Evolutionary conservation across 1,140 invertebrate genomes (phyloP).

Genomic region (Leptopilina clavipes): DNA sequence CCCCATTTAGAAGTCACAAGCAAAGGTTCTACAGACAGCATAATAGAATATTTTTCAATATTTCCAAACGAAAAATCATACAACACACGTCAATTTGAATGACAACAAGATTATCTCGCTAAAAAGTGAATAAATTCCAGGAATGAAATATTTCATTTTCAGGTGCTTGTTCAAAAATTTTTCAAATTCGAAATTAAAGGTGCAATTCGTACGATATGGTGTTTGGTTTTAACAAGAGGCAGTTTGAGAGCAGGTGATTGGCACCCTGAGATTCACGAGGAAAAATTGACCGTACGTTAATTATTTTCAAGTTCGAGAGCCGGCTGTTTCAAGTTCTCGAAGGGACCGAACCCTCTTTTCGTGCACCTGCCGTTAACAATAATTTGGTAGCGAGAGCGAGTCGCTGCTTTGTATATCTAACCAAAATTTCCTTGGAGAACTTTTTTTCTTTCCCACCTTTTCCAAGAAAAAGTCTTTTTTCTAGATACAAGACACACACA

Average conservation of each 20-base stretch:
- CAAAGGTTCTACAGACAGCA: slow-evolving; percentile 35
- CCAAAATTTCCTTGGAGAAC: not conserved
- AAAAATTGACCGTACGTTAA: slow-evolving; percentile 7
- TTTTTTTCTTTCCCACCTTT: not conserved
- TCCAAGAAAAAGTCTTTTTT: not conserved
- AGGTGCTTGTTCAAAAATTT: no score
- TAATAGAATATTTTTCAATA: not conserved
- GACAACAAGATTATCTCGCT: not conserved
- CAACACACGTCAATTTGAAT: not conserved
- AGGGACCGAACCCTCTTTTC: not conserved
- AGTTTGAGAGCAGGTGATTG: slow-evolving; percentile 21
- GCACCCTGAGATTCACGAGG: not conserved
- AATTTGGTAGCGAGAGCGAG: not conserved
- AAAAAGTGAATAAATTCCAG: no score
- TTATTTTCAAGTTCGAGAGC: not conserved
- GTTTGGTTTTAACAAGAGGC: not conserved
- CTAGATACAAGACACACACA: no score
- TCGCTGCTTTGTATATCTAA: not conserved
- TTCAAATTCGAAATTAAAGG: no score
- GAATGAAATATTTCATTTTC: no score
- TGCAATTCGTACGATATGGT: not conserved
- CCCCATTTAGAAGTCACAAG: slow-evolving; percentile 58
- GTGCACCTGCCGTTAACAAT: slow-evolving; percentile 23
- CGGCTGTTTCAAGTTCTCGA: slow-evolving; percentile 17
- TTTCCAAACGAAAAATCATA: no score